Evolutionary conservation across 2,888 invertebrate genomes (phyloP), one percentile per base, ranked within the genome.

Genomic region (Leptopterna dolabrata): DNA sequence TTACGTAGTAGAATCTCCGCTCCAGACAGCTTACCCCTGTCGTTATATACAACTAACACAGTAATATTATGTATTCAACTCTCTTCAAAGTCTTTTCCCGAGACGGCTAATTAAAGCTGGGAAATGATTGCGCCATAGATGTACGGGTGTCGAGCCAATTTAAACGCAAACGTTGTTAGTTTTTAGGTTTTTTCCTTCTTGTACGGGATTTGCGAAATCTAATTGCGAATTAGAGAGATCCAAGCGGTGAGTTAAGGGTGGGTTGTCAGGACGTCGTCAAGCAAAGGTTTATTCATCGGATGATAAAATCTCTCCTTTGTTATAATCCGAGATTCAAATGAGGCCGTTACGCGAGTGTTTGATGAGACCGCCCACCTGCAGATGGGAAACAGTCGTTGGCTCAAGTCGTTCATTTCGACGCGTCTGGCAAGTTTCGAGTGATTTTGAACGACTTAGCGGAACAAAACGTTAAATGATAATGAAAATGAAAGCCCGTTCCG

Each of bases 111-210:
- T 78, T 45, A 78, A 78, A 78, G 78, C 78, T 78, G 78, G 45
- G 78, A 78, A 78, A 78, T 45, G 78, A 78, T 78, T 78, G 45
- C 78, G 45, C 78, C 78, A 78, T 27, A 45, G 78, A 73, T 73
- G 73, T 73, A 73, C 30, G 36, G 73, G 73, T 30, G 78, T 78
- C 45, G 9, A 45, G 78, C 78, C 78, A 78, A 78, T 78, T 73
- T 73, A 73, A 73, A 30, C 63, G 13, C 63, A 24, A 73, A 73
- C 73, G 43, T 45, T 36, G 36, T 36, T 45, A 19, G 43, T 78
- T 78, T 78, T 78, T 45, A 43, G n/a, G 6, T 19, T 45, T 63
- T 63, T 63, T 24, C 63, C 27, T 27, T 24, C 63, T 63, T 19
- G 47, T 47, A 7, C 19, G 63, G 63, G 24, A 24, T 63, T 78